Conservation (phyloP, 2,888 invertebrate genomes). For the Hydrotaea diabolus region DNA sequence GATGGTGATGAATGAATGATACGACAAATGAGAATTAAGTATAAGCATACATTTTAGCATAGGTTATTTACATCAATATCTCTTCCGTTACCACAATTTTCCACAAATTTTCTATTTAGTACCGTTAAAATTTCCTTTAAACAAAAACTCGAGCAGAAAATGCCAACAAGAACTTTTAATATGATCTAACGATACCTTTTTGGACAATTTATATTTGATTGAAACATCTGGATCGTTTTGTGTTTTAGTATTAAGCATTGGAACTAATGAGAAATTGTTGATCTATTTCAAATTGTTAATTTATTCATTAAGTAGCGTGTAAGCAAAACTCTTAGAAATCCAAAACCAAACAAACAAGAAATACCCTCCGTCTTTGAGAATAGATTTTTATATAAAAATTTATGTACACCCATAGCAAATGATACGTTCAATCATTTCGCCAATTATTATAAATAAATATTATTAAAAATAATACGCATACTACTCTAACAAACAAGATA, state of each 20-base stretch:
- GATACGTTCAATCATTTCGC: neutral
- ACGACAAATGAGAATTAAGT: constrained; percentile 2
- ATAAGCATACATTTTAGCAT: neutral
- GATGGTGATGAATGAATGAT: neutral
- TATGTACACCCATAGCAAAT: constrained; percentile 3
- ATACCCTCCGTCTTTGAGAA: constrained; percentile 47
- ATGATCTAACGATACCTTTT: neutral
- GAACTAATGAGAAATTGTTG: constrained; percentile 32
- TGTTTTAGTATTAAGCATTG: neutral
- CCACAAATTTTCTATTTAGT: neutral
- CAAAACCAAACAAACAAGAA: constrained; percentile 35
- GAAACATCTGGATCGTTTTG: too few relatives aligned
- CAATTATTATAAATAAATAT: neutral
- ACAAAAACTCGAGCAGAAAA: too few relatives aligned
- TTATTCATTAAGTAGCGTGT: constrained; percentile 46
- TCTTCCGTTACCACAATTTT: constrained; percentile 25
- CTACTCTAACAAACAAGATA: neutral
- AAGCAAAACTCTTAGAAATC: constrained; percentile 8
- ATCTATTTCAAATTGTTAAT: constrained; percentile 35
- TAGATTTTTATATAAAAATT: neutral
- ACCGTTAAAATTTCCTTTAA: neutral
- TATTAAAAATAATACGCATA: constrained; percentile 14
- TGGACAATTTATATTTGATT: too few relatives aligned
- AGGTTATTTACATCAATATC: neutral
- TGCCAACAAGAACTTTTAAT: too few relatives aligned